Evolutionary conservation across 2,888 invertebrate genomes (phyloP), one percentile per base, ranked within the genome.

Genomic region (Lissonota sp.): DNA sequence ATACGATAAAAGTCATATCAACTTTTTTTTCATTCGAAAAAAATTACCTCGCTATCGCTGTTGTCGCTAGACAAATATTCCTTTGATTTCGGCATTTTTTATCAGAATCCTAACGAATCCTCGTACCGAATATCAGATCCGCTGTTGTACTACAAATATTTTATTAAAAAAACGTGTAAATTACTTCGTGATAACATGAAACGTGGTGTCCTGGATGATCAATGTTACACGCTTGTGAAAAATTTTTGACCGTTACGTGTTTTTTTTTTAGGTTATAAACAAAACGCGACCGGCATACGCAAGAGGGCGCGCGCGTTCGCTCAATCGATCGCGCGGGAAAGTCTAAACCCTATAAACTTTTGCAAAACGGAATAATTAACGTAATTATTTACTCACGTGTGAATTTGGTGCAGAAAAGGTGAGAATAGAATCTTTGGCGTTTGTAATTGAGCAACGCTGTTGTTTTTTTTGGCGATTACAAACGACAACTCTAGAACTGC

Each of bases 31-130:
- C 4, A 37, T 44, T 14, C 49, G 62, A 49, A 49, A 57, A n/a
- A 44, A 44, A 42, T 76, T 83, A 87, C 88, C 86, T 85, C 87
- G n/a, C 88, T 88, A 2, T 85, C 87, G 74, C 88, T 89, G 44
- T 83, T 77, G n/a, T 84, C 86, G n/a, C 84, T 84, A 1, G 89
- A 89, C 5, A 91, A 71, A 42, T 84, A 88, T 83, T 90, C 91
- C 79, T 90, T 91, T 0, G 90, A 89, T 78, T 91, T 91, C 4
- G 92, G 91, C 92, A 92, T 92, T 67, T 79, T 87, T 40, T 67
- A 71, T 74, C 44, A 70, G 42, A 64, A 53, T 4, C 42, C 16
- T 39, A 58, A 16, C 2, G 70, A 37, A 0, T 44, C 12, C 6
- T 37, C 14, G 8, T 26, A n/a, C 12, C 12, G 53, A 53, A 39